Conservation (phyloP, 2,888 invertebrate genomes). For the Podotricha telesiphe region DNA sequence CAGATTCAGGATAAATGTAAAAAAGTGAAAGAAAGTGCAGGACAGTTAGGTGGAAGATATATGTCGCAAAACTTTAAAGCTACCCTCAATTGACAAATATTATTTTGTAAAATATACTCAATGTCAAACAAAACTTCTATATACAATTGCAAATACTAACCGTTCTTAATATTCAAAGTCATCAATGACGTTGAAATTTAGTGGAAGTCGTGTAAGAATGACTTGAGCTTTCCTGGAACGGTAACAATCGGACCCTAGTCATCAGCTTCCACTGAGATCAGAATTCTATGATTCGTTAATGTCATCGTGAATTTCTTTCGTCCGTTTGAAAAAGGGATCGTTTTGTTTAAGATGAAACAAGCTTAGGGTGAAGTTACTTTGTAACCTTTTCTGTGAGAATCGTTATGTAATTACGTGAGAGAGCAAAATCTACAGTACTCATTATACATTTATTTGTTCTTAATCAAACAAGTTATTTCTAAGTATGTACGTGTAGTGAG, state of each 20-base stretch:
- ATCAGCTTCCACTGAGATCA: constrained; percentile 24
- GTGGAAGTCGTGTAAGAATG: constrained; percentile 27
- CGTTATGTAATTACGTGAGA: neutral
- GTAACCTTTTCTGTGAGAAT: neutral
- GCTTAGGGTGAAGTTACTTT: neutral
- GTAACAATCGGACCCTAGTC: constrained; percentile 31
- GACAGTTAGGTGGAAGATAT: too few species aligned
- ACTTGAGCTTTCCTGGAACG: constrained; percentile 24
- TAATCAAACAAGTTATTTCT: too few species aligned
- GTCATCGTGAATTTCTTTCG: constrained; percentile 34
- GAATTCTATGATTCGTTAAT: constrained; percentile 18
- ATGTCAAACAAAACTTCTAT: too few species aligned
- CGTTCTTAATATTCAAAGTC: neutral
- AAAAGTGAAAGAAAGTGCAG: too few species aligned
- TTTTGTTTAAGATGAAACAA: constrained; percentile 19
- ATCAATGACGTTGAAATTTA: constrained; percentile 17
- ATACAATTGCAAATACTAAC: too few species aligned
- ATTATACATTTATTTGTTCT: too few species aligned
- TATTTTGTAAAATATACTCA: too few species aligned
- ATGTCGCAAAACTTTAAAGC: too few species aligned
- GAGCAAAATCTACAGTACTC: neutral
- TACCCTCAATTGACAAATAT: too few species aligned
- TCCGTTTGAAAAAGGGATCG: constrained; percentile 25
- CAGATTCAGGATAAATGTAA: too few species aligned
- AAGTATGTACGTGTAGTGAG: too few species aligned